These are phyloP conservation scores for Eristalinus sepulchralis DNA, from an alignment of 2,888 invertebrate species.

Conservation along the genomic window DNA sequence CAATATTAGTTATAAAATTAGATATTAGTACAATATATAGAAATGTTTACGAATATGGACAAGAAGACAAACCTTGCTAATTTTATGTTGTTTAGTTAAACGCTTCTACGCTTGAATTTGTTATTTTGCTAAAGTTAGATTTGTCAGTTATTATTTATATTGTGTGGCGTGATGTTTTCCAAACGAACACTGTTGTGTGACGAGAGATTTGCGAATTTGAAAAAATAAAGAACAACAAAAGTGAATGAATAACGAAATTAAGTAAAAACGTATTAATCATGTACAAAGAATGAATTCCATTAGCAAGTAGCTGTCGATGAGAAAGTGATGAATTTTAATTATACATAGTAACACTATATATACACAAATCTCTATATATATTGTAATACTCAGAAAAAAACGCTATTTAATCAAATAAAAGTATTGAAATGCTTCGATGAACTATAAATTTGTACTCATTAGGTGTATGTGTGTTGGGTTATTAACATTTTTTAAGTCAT, in stretches of 20 bases:
- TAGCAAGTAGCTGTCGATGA: conserved; percentile 52
- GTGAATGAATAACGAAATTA: not conserved
- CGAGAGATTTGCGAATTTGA: conserved; percentile 25
- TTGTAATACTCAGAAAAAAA: conserved; percentile 54
- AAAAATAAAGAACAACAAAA: not conserved
- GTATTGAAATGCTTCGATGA: conserved; percentile 65
- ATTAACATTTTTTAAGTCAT: conserved; percentile 54
- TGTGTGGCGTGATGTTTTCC: conserved; percentile 39
- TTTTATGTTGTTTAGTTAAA: conserved; percentile 12
- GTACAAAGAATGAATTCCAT: conserved; percentile 65
- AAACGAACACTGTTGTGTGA: conserved; percentile 27
- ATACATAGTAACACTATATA: conserved; percentile 52
- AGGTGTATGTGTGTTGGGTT: conserved; percentile 57
- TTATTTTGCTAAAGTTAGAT: conserved; percentile 36
- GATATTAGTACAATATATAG: not conserved
- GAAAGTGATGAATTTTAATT: conserved; percentile 55
- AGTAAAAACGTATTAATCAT: conserved; percentile 53
- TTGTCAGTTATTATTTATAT: conserved; percentile 3
- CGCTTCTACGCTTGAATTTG: conserved; percentile 26
- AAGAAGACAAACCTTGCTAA: not conserved
- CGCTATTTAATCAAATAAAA: conserved; percentile 57
- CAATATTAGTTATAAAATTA: conserved; percentile 15
- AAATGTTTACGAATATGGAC: not conserved
- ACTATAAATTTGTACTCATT: conserved; percentile 61
- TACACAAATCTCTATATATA: conserved; percentile 43